Percentiles rank a stretch among this genome's conserved stretches.
Conservation (phyloP, 2,113 vertebrate species). For the Crotalus tigris region DNA sequence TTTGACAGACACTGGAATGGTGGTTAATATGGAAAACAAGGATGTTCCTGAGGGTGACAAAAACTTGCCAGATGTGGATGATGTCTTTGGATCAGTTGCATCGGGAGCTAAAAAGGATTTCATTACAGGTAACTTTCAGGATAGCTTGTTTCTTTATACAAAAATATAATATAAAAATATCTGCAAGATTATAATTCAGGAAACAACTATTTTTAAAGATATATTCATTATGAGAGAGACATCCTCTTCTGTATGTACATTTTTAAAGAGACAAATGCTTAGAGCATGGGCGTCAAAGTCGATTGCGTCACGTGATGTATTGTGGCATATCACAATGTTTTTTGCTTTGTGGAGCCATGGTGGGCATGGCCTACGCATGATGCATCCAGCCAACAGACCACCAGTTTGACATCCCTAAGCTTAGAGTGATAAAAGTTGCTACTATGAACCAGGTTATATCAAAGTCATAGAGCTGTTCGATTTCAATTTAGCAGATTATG, state of each 20-base stretch:
- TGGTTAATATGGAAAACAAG: neutral
- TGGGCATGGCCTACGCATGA: too few relatives aligned
- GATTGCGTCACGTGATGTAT: too few relatives aligned
- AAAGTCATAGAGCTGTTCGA: neutral
- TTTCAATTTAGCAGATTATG: neutral
- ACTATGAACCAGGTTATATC: neutral
- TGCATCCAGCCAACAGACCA: too few relatives aligned
- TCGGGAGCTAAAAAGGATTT: conserved; percentile 10
- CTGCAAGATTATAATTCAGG: neutral
- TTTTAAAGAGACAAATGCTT: neutral
- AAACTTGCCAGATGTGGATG: neutral
- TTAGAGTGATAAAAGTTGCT: neutral
- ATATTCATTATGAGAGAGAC: neutral
- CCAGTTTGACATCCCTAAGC: too few relatives aligned
- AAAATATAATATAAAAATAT: neutral
- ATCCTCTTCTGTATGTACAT: neutral
- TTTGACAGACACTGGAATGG: conserved; percentile 3
- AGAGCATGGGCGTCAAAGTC: too few relatives aligned
- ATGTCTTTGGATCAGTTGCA: conserved; percentile 19
- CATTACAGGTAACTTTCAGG: conserved; percentile 60
- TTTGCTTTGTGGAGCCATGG: too few relatives aligned
- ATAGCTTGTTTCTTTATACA: neutral
- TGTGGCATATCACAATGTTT: too few relatives aligned
- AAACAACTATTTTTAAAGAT: neutral
- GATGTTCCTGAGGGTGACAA: neutral